These are phyloP conservation scores for Leucophenga montana DNA, from an alignment of 2,888 invertebrate species.

Conservation along the genomic window DNA sequence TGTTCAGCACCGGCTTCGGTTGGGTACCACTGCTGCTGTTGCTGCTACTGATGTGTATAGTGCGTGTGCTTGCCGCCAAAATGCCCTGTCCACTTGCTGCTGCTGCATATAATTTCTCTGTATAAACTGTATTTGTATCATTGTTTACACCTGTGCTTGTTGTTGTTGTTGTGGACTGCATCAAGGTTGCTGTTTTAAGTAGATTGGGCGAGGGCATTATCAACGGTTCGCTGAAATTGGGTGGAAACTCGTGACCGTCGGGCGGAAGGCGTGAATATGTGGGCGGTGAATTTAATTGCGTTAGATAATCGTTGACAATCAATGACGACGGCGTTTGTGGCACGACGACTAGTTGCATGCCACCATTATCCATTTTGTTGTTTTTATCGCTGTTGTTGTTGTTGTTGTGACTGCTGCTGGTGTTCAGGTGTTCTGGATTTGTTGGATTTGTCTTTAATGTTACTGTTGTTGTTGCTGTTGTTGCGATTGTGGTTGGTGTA, in stretches of 20 bases:
- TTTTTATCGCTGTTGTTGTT: conserved; percentile 34
- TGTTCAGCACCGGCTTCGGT: conserved; percentile 39
- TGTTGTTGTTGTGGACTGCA: conserved; percentile 54
- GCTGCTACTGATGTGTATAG: conserved; percentile 42
- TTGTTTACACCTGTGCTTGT: conserved; percentile 51
- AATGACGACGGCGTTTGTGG: conserved; percentile 52
- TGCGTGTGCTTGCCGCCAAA: conserved; percentile 54
- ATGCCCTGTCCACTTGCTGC: conserved; percentile 41
- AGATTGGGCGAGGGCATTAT: conserved; percentile 67
- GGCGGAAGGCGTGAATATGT: conserved; percentile 73
- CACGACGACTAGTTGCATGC: conserved; percentile 47
- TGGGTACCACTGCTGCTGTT: conserved; percentile 32
- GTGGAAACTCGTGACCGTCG: conserved; percentile 74
- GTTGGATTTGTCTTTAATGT: conserved; percentile 32
- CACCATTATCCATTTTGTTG: conserved; percentile 70
- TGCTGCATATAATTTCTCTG: conserved; percentile 53
- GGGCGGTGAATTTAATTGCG: conserved; percentile 66
- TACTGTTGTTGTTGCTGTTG: conserved; percentile 42
- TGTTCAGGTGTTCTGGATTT: conserved; percentile 26
- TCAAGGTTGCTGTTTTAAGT: conserved; percentile 54
- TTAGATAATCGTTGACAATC: conserved; percentile 71
- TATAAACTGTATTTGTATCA: conserved; percentile 53
- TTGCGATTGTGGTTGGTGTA: conserved; percentile 34
- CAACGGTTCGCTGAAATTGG: conserved; percentile 72
- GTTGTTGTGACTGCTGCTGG: conserved; percentile 34